A percentile compares a stretch with the other conserved stretches of the same genome.
These are phyloP conservation scores for Ecdyonurus torrentis DNA, from an alignment of 2,888 invertebrate species.

Conservation along the genomic window DNA sequence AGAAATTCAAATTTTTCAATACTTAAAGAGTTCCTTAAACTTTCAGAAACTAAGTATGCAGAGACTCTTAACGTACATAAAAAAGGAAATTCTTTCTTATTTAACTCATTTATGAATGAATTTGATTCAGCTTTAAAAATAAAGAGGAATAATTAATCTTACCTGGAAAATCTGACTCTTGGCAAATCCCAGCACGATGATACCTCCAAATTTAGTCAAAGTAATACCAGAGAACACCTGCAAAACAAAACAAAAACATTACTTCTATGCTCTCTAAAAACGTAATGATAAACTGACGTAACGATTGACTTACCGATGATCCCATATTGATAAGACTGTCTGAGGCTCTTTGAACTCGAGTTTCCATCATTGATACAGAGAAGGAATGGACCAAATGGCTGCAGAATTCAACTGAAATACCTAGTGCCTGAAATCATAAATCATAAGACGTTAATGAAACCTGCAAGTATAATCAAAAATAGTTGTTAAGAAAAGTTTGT, in stretches of 20 bases:
- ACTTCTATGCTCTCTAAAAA: not conserved
- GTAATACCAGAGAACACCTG: conserved; percentile 91
- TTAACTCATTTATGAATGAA: conserved; percentile 4
- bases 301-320: conserved; percentile 46
- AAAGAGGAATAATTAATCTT: conserved; percentile 18
- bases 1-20: too few relatives aligned
- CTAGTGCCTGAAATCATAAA: conserved; percentile 93
- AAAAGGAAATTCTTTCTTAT: not conserved
- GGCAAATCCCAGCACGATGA: conserved; percentile 89
- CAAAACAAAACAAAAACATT: conserved; percentile 13
- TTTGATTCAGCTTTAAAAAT: conserved; percentile 1
- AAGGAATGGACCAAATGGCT: conserved; percentile 93
- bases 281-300: not conserved
- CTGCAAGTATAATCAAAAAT: too few relatives aligned
- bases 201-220: conserved; percentile 93
- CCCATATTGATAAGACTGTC: conserved; percentile 84
- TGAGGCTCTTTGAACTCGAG: conserved; percentile 57
- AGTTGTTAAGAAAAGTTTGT: too few relatives aligned
- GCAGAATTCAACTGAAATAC: conserved; percentile 97
- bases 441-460: too few relatives aligned
- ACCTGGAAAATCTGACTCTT: conserved; percentile 93
- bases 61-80: too few relatives aligned
- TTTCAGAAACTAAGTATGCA: too few relatives aligned
- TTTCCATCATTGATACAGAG: conserved; percentile 54
- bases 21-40: too few relatives aligned